Evolutionary conservation across 2,888 invertebrate species (phyloP).

Genomic region (Trichacis sp.): DNA sequence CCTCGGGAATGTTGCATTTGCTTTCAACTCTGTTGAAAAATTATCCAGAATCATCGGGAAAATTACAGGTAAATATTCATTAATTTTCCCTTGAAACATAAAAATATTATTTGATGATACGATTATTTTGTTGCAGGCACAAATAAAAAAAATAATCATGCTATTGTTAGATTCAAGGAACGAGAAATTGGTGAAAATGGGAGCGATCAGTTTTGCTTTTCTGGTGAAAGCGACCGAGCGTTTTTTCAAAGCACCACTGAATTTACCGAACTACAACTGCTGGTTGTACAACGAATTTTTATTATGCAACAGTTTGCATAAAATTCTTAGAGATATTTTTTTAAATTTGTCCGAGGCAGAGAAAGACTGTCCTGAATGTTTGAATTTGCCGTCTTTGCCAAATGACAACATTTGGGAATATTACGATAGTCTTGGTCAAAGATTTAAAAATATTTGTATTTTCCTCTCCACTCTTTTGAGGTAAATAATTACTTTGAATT

Average conservation of each 20-base stretch:
- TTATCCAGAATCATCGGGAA: constrained; percentile 60
- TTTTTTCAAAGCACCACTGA: constrained; percentile 53
- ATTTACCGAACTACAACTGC: constrained; percentile 47
- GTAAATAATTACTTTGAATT: constrained; percentile 36
- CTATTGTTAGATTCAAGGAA: constrained; percentile 52
- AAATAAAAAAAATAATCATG: constrained; percentile 52
- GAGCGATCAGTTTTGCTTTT: constrained; percentile 59
- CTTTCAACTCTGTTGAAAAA: constrained; percentile 56
- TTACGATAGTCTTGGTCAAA: constrained; percentile 50
- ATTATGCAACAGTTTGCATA: constrained; percentile 58
- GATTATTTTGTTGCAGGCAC: constrained; percentile 39
- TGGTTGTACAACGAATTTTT: constrained; percentile 53
- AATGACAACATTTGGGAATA: constrained; percentile 54
- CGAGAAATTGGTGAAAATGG: constrained; percentile 49
- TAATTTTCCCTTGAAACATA: neutral
- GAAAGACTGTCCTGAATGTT: constrained; percentile 38
- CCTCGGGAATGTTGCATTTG: constrained; percentile 44
- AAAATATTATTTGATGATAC: no score
- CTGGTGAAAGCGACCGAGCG: constrained; percentile 56
- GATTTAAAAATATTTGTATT: constrained; percentile 59
- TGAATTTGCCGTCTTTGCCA: constrained; percentile 54
- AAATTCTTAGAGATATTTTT: constrained; percentile 60
- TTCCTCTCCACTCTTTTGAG: constrained; percentile 54
- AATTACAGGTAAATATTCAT: constrained; percentile 53
- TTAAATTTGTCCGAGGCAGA: constrained; percentile 29